These are phyloP conservation scores for Drosophila paranaensis DNA, from an alignment of 2,888 invertebrate genomes.

Conservation along the genomic window DNA sequence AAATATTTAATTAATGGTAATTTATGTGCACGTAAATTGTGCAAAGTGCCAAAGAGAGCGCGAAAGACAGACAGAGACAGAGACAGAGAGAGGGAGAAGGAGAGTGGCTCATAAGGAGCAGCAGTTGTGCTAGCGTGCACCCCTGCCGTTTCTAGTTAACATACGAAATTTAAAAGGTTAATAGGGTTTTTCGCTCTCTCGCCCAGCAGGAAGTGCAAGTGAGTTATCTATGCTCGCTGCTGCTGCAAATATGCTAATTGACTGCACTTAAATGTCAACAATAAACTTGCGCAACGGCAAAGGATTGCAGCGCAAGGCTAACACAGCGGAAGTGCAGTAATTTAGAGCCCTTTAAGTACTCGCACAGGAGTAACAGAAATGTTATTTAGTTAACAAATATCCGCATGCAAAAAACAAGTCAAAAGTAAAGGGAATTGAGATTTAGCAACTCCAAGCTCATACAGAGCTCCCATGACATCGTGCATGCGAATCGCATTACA, in stretches of 20 bases:
- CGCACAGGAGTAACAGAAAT: background rate
- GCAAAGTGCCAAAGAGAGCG: conserved; percentile 59
- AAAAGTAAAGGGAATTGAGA: background rate
- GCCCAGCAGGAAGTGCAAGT: conserved; percentile 61
- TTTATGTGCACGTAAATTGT: conserved; percentile 84
- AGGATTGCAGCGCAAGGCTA: conserved; percentile 2
- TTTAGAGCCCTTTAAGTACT: background rate
- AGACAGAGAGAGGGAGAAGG: background rate
- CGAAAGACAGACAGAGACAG: background rate
- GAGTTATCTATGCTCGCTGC: conserved; percentile 43
- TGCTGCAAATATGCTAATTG: conserved; percentile 46
- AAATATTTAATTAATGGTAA: conserved; percentile 85
- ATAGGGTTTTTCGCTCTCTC: conserved; percentile 58
- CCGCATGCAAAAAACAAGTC: background rate
- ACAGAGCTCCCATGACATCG: background rate
- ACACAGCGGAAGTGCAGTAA: conserved; percentile 2
- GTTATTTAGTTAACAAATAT: background rate
- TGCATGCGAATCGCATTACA: background rate
- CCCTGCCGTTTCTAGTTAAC: conserved; percentile 75
- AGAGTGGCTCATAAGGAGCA: conserved; percentile 18
- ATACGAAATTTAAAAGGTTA: conserved; percentile 70
- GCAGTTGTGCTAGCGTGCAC: conserved; percentile 23
- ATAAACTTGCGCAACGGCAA: conserved; percentile 26
- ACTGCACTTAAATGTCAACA: conserved; percentile 54
- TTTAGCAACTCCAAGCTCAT: conserved; percentile 1